phyloP scores from a whole-genome alignment of 92 coral and sea anemone species.

The Pocillopora grandis region DNA sequence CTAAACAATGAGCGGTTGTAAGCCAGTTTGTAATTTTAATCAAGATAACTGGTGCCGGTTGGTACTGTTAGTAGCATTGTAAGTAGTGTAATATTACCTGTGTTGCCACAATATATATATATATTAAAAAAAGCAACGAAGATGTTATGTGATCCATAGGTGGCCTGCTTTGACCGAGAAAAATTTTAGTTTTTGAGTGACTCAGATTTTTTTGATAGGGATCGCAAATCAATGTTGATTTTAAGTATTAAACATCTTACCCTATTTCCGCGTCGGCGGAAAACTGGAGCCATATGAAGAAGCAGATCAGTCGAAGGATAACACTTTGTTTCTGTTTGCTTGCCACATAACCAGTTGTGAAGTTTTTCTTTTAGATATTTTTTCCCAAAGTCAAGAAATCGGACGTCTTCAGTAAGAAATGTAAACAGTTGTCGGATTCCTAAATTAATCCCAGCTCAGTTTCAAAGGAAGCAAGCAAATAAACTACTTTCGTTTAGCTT shows the following conservation, averaged over 20 bases:
- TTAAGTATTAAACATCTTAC: background rate
- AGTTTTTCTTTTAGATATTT: background rate
- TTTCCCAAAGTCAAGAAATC: conserved; percentile 8
- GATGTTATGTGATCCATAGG: background rate
- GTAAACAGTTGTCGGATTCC: conserved; percentile 13
- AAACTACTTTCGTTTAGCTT: background rate
- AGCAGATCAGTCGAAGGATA: background rate
- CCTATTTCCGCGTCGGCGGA: background rate
- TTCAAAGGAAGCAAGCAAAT: conserved; percentile 9
- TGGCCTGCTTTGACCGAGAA: background rate
- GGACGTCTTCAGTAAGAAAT: conserved; percentile 10
- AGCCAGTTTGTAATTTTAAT: too few species aligned
- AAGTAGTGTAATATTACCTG: too few species aligned
- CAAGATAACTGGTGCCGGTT: too few species aligned
- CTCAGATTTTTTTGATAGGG: too few species aligned
- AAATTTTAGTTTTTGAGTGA: background rate
- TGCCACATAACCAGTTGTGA: conserved; percentile 13
- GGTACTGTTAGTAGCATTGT: too few species aligned
- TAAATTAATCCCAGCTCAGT: conserved; percentile 28
- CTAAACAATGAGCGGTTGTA: too few species aligned
- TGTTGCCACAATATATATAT: too few species aligned
- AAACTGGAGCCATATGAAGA: too few species aligned
- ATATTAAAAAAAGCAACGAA: too few species aligned
- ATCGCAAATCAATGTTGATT: background rate
- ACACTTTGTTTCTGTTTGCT: background rate